Base-by-base conservation (phyloP, 2,888 invertebrate genomes). In the Drosophila demipolita region DNA sequence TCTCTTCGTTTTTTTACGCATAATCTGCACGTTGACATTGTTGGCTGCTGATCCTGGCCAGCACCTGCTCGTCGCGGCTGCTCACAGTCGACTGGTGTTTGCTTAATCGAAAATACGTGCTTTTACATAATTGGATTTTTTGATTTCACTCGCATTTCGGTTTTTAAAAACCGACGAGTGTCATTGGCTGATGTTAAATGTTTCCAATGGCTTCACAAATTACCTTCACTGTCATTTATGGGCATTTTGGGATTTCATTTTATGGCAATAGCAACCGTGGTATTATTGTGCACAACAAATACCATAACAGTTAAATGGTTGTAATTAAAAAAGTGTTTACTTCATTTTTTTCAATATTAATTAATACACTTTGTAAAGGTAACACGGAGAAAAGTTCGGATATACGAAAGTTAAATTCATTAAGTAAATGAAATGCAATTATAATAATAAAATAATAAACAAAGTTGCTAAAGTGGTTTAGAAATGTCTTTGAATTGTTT, bases 81-180 rank as follows among this genome's bases (percentile, higher is more conserved):
- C 29, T 32, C 40, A 61, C 66, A 59, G 63, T 53, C 66, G 68
- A 52, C 67, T 68, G 85, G 33, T 64, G 81, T 83, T 86, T 83
- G 79, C 82, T 81, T 83, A 86, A 83, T 86, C 87, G 83, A 83
- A 83, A 86, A 83, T 81, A 83, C 83, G 83, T 83, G 87, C 87
- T 86, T 75, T 77, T 64, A 66, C 82, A 83, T 83, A 86, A 86
- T 83, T 86, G 87, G 75, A 83, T 83, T 86, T 79, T 76, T 83
- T 86, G 74, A 68, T 83, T 66, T 45, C 65, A 38, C 17, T 58
- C 48, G 42, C 67, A 78, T 74, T 78, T 65, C 60, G 72, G 53
- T 60, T 29, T 32, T 48, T 75, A 67, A 75, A 70, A 59, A 38
- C 66, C 67, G 50, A 53, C 64, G 38, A 54, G 61, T 49, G 52